Conservation (phyloP, 2,888 invertebrate genomes). For the Scotopteryx bipunctaria region DNA sequence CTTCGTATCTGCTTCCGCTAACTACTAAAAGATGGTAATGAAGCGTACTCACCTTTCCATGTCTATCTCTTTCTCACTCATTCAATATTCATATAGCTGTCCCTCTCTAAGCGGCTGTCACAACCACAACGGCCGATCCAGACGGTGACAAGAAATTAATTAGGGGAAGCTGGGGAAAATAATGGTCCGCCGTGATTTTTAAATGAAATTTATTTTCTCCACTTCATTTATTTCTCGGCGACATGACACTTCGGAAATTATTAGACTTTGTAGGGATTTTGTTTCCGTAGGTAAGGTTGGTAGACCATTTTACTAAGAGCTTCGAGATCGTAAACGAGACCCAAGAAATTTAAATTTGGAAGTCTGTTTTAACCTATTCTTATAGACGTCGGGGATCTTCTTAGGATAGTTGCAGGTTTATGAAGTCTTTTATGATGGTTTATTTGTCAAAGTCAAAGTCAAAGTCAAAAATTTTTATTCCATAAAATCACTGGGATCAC, state of each 20-base stretch:
- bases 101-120: slow-evolving; percentile 68
- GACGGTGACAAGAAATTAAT: slow-evolving; percentile 83
- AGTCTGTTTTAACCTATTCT: background rate
- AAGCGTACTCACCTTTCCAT: slow-evolving; percentile 72
- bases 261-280: slow-evolving; percentile 69
- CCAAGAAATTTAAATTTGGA: background rate
- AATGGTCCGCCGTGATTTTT: slow-evolving; percentile 81
- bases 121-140: slow-evolving; percentile 73
- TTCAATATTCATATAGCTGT: slow-evolving; percentile 35
- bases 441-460: too few species aligned
- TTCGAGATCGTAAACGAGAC: slow-evolving; percentile 9
- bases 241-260: slow-evolving; percentile 82
- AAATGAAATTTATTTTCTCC: slow-evolving; percentile 82
- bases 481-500: too few species aligned
- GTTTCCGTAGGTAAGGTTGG: slow-evolving; percentile 62
- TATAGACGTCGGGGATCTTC: background rate
- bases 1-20: slow-evolving; percentile 75
- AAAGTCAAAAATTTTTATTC: too few species aligned
- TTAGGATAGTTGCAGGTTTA: background rate
- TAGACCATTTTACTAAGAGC: slow-evolving; percentile 41
- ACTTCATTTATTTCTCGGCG: slow-evolving; percentile 79
- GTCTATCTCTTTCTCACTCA: slow-evolving; percentile 48
- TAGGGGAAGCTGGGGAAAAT: slow-evolving; percentile 79
- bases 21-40: slow-evolving; percentile 80
- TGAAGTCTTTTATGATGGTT: too few species aligned